Evolutionary conservation across 1,140 invertebrate genomes (phyloP), one percentile per base, ranked within the genome.

Genomic region (Sinella curviseta): DNA sequence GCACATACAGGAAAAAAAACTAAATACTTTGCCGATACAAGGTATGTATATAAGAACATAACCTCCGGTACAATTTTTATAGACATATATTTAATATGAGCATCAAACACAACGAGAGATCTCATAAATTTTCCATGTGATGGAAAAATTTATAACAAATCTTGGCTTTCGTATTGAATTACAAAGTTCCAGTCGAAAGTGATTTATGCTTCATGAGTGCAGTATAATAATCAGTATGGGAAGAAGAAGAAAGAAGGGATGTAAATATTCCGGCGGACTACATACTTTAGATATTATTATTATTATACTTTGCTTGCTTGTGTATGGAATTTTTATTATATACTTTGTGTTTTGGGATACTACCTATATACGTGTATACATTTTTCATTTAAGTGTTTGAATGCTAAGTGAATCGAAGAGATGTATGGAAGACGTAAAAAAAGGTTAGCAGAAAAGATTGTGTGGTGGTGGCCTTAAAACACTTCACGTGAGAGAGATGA

Each of bases 101-200:
- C 39, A 48, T 48, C 39, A 20, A 20, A 48, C 20, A 48, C 8
- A 74, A 76, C 34, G 28, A 35, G 34, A 76, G 34, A 82, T 77
- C 78, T 80, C 81, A 80, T 82, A 82, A 82, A 80, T 82, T 82
- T 80, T 31, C 74, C 57, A 74, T 79, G 65, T 70, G 78, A 81
- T 82, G 75, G 77, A 77, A 78, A 70, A 82, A 81, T 81, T 82
- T 81, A 80, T 82, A 82, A 82, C 81, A 82, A 82, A 79, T 82
- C 78, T 77, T 79, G 76, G 74, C 48, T 77, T 48, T 75, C 81
- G 76, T 79, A 79, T 82, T 82, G 81, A 82, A 82, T 82, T 82
- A 82, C 81, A 79, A 82, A 82, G 81, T 82, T 82, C 75, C 55
- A 77, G 81, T 82, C 81, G 81, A 79, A 82, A 82, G 81, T 82